Evolutionary conservation across 2,888 invertebrate species (phyloP), one percentile per base, ranked within the genome.

Genomic region (Tetragonula carbonaria): DNA sequence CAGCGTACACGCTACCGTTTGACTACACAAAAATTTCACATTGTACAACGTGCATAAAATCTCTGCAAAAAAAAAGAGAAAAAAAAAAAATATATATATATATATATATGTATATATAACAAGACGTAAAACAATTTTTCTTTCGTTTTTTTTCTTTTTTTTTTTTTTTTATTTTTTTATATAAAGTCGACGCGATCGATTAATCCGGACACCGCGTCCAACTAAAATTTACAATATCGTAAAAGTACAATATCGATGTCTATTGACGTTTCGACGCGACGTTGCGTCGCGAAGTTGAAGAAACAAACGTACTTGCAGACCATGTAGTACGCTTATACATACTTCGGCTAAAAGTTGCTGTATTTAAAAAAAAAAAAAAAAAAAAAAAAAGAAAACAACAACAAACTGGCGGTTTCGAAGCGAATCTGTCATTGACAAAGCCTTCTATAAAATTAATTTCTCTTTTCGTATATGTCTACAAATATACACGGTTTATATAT

Each of bases 371-470:
- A 38, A 38, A 38, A 38, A 38, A 38, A 38, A 38, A 33, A 33
- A 33, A 38, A 38, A 38, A 38, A 38, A 38, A 38, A 38, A 33
- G 4, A 78, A 74, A 57, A 59, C 28, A 28, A 28, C 28, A 28
- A 28, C 28, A 28, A 74, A 84, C 66, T 71, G 82, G 50, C 62
- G 50, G 50, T 50, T 76, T 59, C 63, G 62, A 74, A 82, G 83
- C 84, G 74, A 85, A 84, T 84, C 85, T 84, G 80, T 79, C 80
- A 80, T 80, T 85, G 77, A 73, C 84, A 83, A 84, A 57, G 84
- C 84, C 53, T 80, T 59, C 77, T 80, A 80, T 74, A 72, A 82
- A 82, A 80, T 80, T 74, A 84, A 72, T 85, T 82, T 8, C 8
- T 62, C 6, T 83, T 65, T 66, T 78, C 67, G 62, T 45, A 28